Base-by-base conservation (phyloP, 2,797 vertebrate species). In the Stomatorhinus walkeri region DNA sequence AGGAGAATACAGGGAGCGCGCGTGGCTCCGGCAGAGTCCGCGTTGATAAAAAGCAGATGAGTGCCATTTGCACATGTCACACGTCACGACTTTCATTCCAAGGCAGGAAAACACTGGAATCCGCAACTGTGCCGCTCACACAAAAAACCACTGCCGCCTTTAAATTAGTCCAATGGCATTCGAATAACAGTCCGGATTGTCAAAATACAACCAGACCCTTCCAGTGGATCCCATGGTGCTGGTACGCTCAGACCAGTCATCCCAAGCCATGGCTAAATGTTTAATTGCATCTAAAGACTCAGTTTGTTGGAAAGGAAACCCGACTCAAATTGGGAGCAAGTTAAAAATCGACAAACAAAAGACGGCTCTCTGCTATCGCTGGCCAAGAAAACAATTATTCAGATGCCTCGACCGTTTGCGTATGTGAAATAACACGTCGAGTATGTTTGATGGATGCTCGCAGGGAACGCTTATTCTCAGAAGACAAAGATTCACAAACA, bases 281-380 rank as follows among this genome's bases (percentile, higher is more conserved):
- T 87, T 87, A 43, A 56, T 86, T 49, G 51, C 32, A 28, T 86
- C 61, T 87, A 76, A 89, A 43, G 28, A 16, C 88, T 51, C 5
- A 1, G 59, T 12, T 81, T 61, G 88, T 68, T 85, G 22, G 28
- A 72, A 86, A 51, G 28, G 83, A 86, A n/a, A 48, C 4, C 49
- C n/a, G 10, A 40, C 43, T 61, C 32, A 9, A 36, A 86, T 48
- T 22, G 32, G 24, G 49, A 76, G 59, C 84, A 36, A 46, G 32
- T 59, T 40, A n/a, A 32, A 59, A 19, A 43, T 24, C 24, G 12
- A 22, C 76, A n/a, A 40, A 88, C 22, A 36, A 85, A 83, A 86
- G 49, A 6, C 3, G 6, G 5, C 43, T 54, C 72, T 79, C 48
- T n/a, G 83, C 61, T 54, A 46, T 61, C 19, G 19, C 28, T 4